Conservation (phyloP, 2,113 vertebrate species). For the Gasterosteus aculeatus region DNA sequence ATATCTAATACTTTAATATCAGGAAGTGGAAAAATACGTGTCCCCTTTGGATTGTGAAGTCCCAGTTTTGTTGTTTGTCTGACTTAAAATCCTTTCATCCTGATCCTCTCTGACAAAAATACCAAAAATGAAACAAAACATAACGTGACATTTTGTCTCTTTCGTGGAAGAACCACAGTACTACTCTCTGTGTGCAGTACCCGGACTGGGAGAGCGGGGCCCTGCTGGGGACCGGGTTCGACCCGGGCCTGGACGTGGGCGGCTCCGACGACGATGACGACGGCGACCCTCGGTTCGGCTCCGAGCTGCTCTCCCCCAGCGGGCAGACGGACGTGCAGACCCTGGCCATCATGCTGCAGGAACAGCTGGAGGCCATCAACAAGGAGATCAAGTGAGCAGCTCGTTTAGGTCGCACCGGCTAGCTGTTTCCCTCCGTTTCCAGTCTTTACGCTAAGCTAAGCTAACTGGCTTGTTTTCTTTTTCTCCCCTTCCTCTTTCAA, state of each 20-base stretch:
- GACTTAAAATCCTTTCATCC: neutral
- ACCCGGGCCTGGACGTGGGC: slow-evolving; percentile 82
- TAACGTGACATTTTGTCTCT: neutral
- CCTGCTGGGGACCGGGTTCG: slow-evolving; percentile 83
- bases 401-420: neutral
- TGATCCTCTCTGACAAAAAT: neutral
- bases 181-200: slow-evolving; percentile 67
- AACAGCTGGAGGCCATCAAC: slow-evolving; percentile 94
- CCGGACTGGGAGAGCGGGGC: slow-evolving; percentile 87
- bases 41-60: neutral
- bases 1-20: neutral
- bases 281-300: slow-evolving; percentile 85
- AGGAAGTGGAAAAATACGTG: neutral
- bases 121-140: neutral
- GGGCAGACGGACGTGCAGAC: slow-evolving; percentile 94
- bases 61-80: neutral
- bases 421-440: neutral
- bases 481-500: neutral
- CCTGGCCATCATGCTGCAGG: slow-evolving; percentile 92
- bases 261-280: slow-evolving; percentile 87
- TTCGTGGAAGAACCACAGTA: neutral
- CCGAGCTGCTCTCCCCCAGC: slow-evolving; percentile 89
- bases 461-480: neutral
- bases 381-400: slow-evolving; percentile 92
- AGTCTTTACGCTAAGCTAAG: neutral